Evolutionary conservation across 2,113 vertebrate species (phyloP).

Genomic region (Athene cunicularia): DNA sequence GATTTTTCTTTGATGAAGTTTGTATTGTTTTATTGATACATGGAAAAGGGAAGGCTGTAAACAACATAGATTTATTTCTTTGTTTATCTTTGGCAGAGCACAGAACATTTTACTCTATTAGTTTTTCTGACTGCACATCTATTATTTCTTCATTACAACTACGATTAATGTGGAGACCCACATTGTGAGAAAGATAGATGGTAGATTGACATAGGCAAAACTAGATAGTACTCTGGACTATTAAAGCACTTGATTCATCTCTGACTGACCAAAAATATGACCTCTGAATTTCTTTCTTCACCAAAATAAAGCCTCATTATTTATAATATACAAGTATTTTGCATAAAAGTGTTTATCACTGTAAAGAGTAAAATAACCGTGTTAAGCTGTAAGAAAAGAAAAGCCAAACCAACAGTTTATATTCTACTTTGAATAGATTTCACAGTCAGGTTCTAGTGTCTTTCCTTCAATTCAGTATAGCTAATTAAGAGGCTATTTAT

Average conservation of each 20-base stretch:
- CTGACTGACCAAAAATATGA: not conserved
- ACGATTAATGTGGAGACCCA: not conserved
- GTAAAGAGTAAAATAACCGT: not conserved
- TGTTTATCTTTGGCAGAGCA: slow-evolving; percentile 53
- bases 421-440: not conserved
- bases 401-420: not conserved
- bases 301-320: not conserved
- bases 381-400: not conserved
- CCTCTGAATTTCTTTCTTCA: not conserved
- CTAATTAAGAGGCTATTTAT: not conserved
- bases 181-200: not conserved
- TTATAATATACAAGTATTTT: slow-evolving; percentile 33
- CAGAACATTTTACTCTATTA: slow-evolving; percentile 51
- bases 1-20: slow-evolving; percentile 59
- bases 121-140: slow-evolving; percentile 25
- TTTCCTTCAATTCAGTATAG: not conserved
- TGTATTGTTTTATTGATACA: slow-evolving; percentile 67
- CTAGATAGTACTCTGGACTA: not conserved
- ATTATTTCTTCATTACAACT: slow-evolving; percentile 54
- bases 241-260: slow-evolving; percentile 11
- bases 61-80: slow-evolving; percentile 59
- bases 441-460: not conserved
- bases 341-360: slow-evolving; percentile 5
- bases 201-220: not conserved
- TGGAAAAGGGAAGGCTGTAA: slow-evolving; percentile 28